phyloP scores from a whole-genome alignment of 2,797 vertebrate species.

The Arrhamphus sclerolepis region DNA sequence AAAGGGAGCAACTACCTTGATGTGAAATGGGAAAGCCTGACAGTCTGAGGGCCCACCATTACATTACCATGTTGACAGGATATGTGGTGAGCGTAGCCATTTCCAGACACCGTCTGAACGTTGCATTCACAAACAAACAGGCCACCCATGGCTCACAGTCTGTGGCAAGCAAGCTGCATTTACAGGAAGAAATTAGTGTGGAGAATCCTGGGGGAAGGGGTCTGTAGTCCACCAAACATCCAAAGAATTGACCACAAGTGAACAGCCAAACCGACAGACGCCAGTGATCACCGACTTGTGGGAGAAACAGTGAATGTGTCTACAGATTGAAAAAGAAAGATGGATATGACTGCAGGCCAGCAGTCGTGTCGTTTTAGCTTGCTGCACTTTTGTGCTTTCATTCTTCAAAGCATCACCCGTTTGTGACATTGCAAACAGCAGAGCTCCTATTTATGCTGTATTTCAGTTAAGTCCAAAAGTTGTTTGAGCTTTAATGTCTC shows the following conservation, averaged over 20 bases:
- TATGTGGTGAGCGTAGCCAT: slow-evolving; percentile 46
- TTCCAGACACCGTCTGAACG: slow-evolving; percentile 53
- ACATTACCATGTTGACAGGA: slow-evolving; percentile 47
- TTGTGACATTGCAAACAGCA: slow-evolving; percentile 38
- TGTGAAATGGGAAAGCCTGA: slow-evolving; percentile 20
- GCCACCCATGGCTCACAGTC: slow-evolving; percentile 61
- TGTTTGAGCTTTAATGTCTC: slow-evolving; percentile 19
- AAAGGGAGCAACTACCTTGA: slow-evolving; percentile 1
- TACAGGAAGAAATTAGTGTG: slow-evolving; percentile 55
- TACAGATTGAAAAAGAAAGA: slow-evolving; percentile 48
- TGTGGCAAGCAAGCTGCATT: slow-evolving; percentile 58
- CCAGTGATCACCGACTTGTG: slow-evolving; percentile 36
- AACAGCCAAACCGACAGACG: slow-evolving; percentile 47
- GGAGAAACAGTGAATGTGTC: slow-evolving; percentile 22
- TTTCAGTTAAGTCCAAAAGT: slow-evolving; percentile 18
- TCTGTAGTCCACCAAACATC: slow-evolving; percentile 41
- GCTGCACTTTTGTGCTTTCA: slow-evolving; percentile 36
- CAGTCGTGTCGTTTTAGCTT: slow-evolving; percentile 42
- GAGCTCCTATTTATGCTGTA: slow-evolving; percentile 27
- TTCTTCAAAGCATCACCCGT: slow-evolving; percentile 40
- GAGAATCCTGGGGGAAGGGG: slow-evolving; percentile 44
- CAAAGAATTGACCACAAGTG: slow-evolving; percentile 51
- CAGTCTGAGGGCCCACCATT: slow-evolving; percentile 39
- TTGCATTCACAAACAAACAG: slow-evolving; percentile 54
- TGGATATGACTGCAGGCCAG: slow-evolving; percentile 25